These are phyloP conservation scores for Benitochromis conjunctus DNA, from an alignment of 2,113 vertebrate genomes.

Conservation along the genomic window DNA sequence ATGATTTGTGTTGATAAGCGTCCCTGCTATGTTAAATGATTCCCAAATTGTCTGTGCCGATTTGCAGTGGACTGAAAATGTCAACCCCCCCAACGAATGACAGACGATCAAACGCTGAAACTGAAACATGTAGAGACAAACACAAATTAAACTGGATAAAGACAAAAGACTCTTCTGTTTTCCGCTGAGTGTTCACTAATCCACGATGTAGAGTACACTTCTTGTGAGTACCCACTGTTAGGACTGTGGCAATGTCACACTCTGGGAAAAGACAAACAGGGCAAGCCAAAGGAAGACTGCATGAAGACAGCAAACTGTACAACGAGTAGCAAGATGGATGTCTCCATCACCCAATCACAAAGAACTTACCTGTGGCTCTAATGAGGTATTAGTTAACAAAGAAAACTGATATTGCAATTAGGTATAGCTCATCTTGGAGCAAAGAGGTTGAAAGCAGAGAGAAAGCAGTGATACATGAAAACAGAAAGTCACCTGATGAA, in stretches of 20 bases:
- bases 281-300: not conserved
- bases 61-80: not conserved
- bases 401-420: not conserved
- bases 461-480: not conserved
- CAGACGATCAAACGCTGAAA: not conserved
- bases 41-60: not conserved
- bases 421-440: not conserved
- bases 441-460: not conserved
- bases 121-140: not conserved
- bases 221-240: not conserved
- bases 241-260: slow-evolving; percentile 20
- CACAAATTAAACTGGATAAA: slow-evolving; percentile 2
- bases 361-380: slow-evolving; percentile 41
- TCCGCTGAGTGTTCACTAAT: not conserved
- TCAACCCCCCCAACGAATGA: slow-evolving; percentile 2
- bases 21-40: not conserved
- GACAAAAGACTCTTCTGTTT: not conserved
- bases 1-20: slow-evolving; percentile 31
- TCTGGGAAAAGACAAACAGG: slow-evolving; percentile 25
- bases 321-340: not conserved
- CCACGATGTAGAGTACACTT: not conserved
- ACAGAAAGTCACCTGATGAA: slow-evolving; percentile 78
- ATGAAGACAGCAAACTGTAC: slow-evolving; percentile 8
- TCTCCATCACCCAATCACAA: not conserved
- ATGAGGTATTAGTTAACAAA: not conserved